Evolutionary conservation across 2,888 invertebrate genomes (phyloP).

Genomic region (Neocrepidodera transversa): DNA sequence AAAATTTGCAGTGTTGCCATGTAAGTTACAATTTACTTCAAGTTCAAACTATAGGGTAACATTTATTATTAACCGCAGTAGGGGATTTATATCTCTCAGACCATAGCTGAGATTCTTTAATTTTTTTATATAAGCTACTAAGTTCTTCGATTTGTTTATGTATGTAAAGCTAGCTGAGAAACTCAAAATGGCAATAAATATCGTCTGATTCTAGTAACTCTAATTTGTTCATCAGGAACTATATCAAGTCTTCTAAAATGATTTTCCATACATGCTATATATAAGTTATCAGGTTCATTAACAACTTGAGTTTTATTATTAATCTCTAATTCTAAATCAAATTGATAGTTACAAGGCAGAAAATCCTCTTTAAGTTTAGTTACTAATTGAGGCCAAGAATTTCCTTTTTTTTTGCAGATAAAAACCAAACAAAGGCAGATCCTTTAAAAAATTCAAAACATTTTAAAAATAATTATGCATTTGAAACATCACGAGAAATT

Average conservation of each 20-base stretch:
- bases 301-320: background rate
- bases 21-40: too few species aligned
- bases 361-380: slow-evolving; percentile 5
- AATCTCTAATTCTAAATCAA: slow-evolving; percentile 5
- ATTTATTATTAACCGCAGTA: background rate
- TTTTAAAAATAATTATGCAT: background rate
- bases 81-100: background rate
- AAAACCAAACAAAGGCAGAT: background rate
- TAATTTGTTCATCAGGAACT: slow-evolving; percentile 3
- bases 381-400: slow-evolving; percentile 3
- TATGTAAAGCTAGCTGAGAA: background rate
- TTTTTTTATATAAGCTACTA: background rate
- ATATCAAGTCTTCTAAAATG: background rate
- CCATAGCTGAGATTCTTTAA: background rate
- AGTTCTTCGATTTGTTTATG: background rate
- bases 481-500: background rate
- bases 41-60: background rate
- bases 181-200: background rate
- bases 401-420: background rate
- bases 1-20: too few species aligned
- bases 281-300: background rate
- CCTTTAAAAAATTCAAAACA: slow-evolving; percentile 7
- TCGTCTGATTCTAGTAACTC: slow-evolving; percentile 4
- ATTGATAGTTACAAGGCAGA: slow-evolving; percentile 6
- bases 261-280: slow-evolving; percentile 8